These are phyloP conservation scores for Athalia rosae DNA, from an alignment of 2,888 invertebrate species.

Conservation along the genomic window DNA sequence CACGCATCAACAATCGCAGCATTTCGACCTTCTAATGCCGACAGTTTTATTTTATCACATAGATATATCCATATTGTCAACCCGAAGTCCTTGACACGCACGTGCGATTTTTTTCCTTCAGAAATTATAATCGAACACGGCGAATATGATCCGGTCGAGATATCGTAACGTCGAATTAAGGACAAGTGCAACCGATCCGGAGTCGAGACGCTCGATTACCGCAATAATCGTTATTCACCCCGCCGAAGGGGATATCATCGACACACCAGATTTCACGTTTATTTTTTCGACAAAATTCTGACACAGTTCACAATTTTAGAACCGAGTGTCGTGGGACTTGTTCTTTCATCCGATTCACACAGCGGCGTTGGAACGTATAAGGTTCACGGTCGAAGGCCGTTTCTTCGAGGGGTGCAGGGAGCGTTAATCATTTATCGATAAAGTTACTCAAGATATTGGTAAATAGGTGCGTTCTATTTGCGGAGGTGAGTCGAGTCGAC, in stretches of 20 bases:
- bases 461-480: slow-evolving; percentile 20
- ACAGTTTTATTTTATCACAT: background rate
- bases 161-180: too few species aligned
- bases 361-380: too few species aligned
- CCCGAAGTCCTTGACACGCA: slow-evolving; percentile 4
- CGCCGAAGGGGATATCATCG: too few species aligned
- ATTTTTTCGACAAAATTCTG: too few species aligned
- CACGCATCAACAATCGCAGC: too few species aligned
- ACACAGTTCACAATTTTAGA: too few species aligned
- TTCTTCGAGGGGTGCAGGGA: slow-evolving; percentile 6
- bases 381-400: background rate
- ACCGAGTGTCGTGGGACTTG: too few species aligned
- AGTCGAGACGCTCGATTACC: too few species aligned
- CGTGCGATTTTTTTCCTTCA: background rate
- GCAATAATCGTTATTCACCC: too few species aligned
- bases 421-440: slow-evolving; percentile 40
- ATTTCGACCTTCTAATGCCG: background rate
- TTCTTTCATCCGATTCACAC: too few species aligned
- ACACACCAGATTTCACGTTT: too few species aligned
- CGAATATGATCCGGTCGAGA: background rate
- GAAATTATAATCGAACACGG: background rate
- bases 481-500: slow-evolving; percentile 36
- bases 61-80: background rate
- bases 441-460: background rate
- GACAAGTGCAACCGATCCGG: too few species aligned